phyloP scores from a whole-genome alignment of 2,113 vertebrate species.

The Origma solitaria region DNA sequence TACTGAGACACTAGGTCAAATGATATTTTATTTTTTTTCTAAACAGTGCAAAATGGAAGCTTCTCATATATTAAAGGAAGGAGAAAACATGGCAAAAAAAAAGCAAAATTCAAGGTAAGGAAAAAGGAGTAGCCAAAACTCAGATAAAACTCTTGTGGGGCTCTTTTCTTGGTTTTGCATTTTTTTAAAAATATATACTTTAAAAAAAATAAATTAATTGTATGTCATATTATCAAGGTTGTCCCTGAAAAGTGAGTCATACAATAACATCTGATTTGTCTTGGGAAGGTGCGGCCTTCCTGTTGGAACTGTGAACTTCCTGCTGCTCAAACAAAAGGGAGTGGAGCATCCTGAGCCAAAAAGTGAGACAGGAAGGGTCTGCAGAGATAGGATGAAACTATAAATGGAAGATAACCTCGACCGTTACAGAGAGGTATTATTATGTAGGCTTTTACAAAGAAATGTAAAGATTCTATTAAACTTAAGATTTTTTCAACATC shows the following conservation, averaged over 20 bases:
- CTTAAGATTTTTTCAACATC: not conserved
- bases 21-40: not conserved
- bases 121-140: not conserved
- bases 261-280: conserved; percentile 16
- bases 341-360: conserved; percentile 36
- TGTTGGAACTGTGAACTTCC: conserved; percentile 41
- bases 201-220: not conserved
- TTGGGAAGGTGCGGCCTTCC: conserved; percentile 35
- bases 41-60: not conserved
- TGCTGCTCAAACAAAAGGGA: conserved; percentile 27
- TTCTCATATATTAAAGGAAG: not conserved
- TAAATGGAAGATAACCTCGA: not conserved
- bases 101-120: not conserved
- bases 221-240: not conserved
- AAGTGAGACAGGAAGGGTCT: not conserved
- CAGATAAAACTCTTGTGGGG: not conserved
- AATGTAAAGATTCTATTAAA: not conserved
- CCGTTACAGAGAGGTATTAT: not conserved
- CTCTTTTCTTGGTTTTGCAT: not conserved
- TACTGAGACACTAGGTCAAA: not conserved
- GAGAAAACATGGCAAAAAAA: not conserved
- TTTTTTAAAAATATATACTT: not conserved
- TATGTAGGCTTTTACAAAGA: not conserved
- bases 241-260: conserved; percentile 21
- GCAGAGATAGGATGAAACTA: not conserved